phyloP scores from a whole-genome alignment of 2,888 invertebrate species.

The Encarsia formosa region DNA sequence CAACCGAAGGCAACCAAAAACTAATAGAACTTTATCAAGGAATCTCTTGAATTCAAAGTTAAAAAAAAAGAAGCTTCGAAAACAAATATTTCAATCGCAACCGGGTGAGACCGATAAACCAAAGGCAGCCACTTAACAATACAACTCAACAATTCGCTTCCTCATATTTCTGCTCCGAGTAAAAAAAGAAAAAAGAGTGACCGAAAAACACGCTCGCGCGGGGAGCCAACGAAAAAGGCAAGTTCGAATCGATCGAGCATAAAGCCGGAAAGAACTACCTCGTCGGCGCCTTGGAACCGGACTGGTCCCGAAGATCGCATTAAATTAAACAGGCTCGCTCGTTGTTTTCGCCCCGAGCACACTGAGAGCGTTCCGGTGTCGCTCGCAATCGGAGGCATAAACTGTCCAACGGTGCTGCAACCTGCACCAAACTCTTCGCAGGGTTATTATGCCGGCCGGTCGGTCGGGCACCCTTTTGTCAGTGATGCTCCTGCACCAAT shows the following conservation, averaged over 20 bases:
- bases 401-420: conserved; percentile 34
- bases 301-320: too few species aligned
- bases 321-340: conserved; percentile 47
- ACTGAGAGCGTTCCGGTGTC: conserved; percentile 52
- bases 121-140: too few species aligned
- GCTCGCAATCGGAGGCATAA: conserved; percentile 51
- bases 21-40: too few species aligned
- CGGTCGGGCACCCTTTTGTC: neutral
- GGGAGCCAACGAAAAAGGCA: neutral
- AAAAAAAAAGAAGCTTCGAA: too few species aligned
- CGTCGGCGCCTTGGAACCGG: too few species aligned
- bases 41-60: too few species aligned
- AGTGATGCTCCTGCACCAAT: neutral
- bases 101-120: too few species aligned
- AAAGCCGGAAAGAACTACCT: conserved; percentile 28
- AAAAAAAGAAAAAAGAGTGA: too few species aligned
- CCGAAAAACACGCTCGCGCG: neutral
- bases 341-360: conserved; percentile 40
- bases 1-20: too few species aligned
- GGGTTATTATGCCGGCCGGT: neutral
- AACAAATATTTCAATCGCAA: too few species aligned
- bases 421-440: neutral
- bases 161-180: too few species aligned
- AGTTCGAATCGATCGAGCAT: neutral
- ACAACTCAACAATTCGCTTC: too few species aligned